Percentiles rank a stretch among this genome's conserved stretches.
These are phyloP conservation scores for Puma concolor DNA, from an alignment of 2,113 vertebrate species.

Conservation along the genomic window DNA sequence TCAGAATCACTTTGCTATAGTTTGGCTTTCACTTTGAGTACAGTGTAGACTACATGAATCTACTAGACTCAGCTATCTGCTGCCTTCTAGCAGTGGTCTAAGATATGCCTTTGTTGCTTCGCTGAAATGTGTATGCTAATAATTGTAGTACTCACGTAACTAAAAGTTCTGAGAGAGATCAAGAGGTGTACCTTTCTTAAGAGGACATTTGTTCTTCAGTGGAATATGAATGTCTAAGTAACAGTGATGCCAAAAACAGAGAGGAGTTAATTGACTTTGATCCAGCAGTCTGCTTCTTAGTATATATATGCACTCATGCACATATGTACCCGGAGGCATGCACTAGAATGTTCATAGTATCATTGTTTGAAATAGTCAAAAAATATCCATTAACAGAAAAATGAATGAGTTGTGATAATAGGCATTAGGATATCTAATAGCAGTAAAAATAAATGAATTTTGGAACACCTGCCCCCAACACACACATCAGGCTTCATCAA, in stretches of 20 bases:
- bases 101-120: not conserved
- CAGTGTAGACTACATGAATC: not conserved
- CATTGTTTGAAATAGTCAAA: slow-evolving; percentile 25
- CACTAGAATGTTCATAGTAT: not conserved
- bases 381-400: not conserved
- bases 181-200: not conserved
- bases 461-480: not conserved
- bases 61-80: not conserved
- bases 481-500: not conserved
- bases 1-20: not conserved
- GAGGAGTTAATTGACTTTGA: not conserved
- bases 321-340: not conserved
- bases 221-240: not conserved
- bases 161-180: not conserved
- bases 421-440: not conserved
- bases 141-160: not conserved
- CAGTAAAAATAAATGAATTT: slow-evolving; percentile 32
- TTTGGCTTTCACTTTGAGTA: not conserved
- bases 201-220: not conserved
- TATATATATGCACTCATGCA: not conserved
- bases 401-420: not conserved
- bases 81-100: not conserved
- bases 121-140: slow-evolving; percentile 19
- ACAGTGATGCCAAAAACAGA: not conserved
- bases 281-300: not conserved